Base-by-base conservation (phyloP, 2,113 vertebrate species). In the Gobiocypris rarus region DNA sequence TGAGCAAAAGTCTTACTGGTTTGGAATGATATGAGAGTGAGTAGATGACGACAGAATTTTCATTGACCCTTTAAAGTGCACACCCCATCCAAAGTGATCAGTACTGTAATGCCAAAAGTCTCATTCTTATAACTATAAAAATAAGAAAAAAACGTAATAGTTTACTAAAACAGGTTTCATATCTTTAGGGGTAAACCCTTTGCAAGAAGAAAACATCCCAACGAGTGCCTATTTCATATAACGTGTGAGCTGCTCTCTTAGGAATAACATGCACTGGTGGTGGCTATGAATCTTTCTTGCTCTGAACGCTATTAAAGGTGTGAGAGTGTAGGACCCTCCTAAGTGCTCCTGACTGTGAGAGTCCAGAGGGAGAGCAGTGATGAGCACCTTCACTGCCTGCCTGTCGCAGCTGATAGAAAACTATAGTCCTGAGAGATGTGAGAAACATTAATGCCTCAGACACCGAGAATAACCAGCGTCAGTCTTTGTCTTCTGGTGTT, bases 231-330 rank as follows among this genome's bases (percentile, higher is more conserved):
- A 19, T 19, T 19, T 19, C 28, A 9, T 28, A 9, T 34, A 15
- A 34, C 34, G 15, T 67, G 8, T 34, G 28, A 67, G 13, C 28
- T 67, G 15, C 34, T 67, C 15, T 34, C 63, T 34, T 3, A 67
- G 63, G 15, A 67, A 67, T 34, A 34, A 31, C 28, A 34, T 17
- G 15, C 3, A 4, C 28, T 17, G 61, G 13, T 31, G 26, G 28
- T 31, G 28, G 8, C 65, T 74, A 24, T 41, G 31, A 31, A 15
- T 38, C 52, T 22, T 17, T 19, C 26, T 50, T 10, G 63, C 34
- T 63, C 24, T 70, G 7, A 79, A 65, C 50, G 41, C 43, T 61
- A 80, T 83, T 75, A 79, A 61, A 79, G 43, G 54, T 83, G 75
- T 75, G 31, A 83, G 56, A 43, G 45, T n/a, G n/a, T 73, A 41